phyloP scores from a whole-genome alignment of 2,113 vertebrate genomes.

The Actenoides lindsayi region DNA sequence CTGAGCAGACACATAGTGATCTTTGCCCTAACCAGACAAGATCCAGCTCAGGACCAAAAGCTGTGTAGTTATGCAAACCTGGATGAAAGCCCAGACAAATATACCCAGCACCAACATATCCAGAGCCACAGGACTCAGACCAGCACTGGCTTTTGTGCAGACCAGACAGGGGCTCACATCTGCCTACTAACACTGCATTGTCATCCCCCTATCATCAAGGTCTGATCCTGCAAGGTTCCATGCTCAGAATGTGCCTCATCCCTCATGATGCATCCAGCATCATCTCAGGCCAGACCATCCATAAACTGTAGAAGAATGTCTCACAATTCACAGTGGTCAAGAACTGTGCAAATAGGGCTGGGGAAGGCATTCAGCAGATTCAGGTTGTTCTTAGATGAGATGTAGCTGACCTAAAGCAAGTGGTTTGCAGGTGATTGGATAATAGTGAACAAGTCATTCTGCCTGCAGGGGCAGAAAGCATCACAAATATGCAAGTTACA shows the following conservation, averaged over 20 bases:
- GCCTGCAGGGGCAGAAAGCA: slow-evolving; percentile 31
- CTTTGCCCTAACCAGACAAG: not conserved
- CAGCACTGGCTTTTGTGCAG: not conserved
- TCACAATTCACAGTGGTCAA: not conserved
- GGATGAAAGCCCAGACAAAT: not conserved
- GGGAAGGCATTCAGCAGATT: not conserved
- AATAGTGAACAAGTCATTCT: not conserved
- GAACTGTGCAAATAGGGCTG: not conserved
- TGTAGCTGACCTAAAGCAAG: slow-evolving; percentile 1
- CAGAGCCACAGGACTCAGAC: not conserved
- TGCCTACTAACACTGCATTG: not conserved
- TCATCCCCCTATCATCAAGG: not conserved
- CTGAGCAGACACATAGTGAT: not conserved
- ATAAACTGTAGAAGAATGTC: not conserved
- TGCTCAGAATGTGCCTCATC: not conserved
- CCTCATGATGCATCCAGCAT: not conserved
- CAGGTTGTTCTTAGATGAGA: not conserved
- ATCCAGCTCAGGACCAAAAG: not conserved
- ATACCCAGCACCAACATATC: not conserved
- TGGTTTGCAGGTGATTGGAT: not conserved
- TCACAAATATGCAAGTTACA: slow-evolving; percentile 12
- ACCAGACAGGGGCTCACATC: not conserved
- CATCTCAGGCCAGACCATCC: not conserved
- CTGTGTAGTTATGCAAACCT: not conserved
- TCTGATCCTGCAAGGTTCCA: not conserved